Evolutionary conservation across 2,888 invertebrate genomes (phyloP).

Genomic region (Erebia aethiops): DNA sequence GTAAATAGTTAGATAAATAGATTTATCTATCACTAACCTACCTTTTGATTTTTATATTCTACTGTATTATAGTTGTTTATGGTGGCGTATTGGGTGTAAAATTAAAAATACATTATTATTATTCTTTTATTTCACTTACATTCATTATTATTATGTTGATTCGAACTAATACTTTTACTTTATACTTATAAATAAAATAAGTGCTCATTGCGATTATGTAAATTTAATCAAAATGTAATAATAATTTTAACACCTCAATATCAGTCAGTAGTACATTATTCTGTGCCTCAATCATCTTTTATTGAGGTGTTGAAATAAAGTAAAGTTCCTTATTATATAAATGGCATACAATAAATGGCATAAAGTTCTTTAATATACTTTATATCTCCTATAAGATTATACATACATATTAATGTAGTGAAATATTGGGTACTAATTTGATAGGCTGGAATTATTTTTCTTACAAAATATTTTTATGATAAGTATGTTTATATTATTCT

Average conservation of each 20-base stretch:
- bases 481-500: too few relatives aligned
- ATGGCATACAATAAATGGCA: background rate
- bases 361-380: background rate
- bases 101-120: slow-evolving; percentile 4
- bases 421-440: too few relatives aligned
- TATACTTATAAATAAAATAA: background rate
- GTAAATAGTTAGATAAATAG: too few relatives aligned
- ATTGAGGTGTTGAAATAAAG: background rate
- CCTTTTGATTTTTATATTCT: too few relatives aligned
- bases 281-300: background rate
- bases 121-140: too few relatives aligned
- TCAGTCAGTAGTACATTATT: background rate
- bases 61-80: background rate
- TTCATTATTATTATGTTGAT: background rate
- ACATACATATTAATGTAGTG: too few relatives aligned
- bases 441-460: background rate
- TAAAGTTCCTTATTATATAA: background rate
- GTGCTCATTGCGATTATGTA: background rate
- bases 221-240: background rate
- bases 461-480: background rate
- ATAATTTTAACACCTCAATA: background rate
- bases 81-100: background rate
- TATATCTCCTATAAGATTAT: too few relatives aligned
- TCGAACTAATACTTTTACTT: background rate
- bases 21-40: too few relatives aligned